These are phyloP conservation scores for Dyspetes luteomarginatus DNA, from an alignment of 2,888 invertebrate genomes.

Conservation along the genomic window DNA sequence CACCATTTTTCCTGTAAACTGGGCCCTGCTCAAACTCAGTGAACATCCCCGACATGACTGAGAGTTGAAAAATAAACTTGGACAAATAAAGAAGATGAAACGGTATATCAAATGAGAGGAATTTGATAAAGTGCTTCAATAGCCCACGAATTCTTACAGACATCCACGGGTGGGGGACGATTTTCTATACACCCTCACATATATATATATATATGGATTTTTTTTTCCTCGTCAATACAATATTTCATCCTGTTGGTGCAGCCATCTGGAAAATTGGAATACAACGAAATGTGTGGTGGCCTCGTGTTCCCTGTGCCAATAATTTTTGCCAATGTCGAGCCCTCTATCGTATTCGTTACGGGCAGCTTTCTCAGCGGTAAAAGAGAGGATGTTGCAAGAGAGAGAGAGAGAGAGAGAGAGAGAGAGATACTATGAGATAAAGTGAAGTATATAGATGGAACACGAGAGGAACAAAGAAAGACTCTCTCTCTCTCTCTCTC, in stretches of 20 bases:
- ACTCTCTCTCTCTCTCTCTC: not conserved
- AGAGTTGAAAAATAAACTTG: too few relatives aligned
- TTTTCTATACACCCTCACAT: conserved; percentile 11
- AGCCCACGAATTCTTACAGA: conserved; percentile 20
- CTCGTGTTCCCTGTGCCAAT: conserved; percentile 64
- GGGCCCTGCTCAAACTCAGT: too few relatives aligned
- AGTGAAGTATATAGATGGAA: not conserved
- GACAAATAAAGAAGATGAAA: not conserved
- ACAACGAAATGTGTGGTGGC: conserved; percentile 61
- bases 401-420: conserved; percentile 16
- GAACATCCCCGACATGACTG: too few relatives aligned
- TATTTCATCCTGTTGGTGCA: conserved; percentile 66
- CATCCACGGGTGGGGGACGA: not conserved
- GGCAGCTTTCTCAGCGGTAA: conserved; percentile 59
- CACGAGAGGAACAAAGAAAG: conserved; percentile 24
- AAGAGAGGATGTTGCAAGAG: conserved; percentile 29
- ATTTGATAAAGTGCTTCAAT: conserved; percentile 34
- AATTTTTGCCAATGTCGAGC: conserved; percentile 69
- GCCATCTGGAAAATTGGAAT: conserved; percentile 71
- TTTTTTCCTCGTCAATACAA: conserved; percentile 62
- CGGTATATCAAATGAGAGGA: conserved; percentile 21
- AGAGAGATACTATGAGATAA: conserved; percentile 35
- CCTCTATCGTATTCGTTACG: conserved; percentile 59
- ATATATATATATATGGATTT: not conserved
- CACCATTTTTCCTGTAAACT: too few relatives aligned